Conservation (phyloP, 1,140 invertebrate species). For the Panagrolaimus sp. region DNA sequence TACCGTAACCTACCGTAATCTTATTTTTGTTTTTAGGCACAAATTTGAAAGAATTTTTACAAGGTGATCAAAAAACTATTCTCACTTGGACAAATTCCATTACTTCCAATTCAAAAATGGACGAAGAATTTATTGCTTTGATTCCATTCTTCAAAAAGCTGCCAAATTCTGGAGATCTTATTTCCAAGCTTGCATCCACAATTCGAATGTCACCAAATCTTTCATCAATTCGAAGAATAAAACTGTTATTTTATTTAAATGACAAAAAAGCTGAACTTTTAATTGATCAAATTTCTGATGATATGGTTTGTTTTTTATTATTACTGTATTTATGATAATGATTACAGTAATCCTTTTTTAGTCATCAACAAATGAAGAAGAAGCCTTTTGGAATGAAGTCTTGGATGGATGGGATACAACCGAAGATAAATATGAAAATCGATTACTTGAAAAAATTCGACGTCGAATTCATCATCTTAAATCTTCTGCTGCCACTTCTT, state of each 20-base stretch:
- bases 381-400: slow-evolving; percentile 7
- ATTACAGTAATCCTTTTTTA: not conserved
- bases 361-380: not conserved
- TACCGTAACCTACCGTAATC: not conserved
- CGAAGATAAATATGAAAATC: not conserved
- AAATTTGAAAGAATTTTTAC: not conserved
- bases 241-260: not conserved
- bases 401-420: slow-evolving; percentile 8
- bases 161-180: not conserved
- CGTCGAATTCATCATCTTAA: not conserved
- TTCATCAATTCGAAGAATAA: not conserved
- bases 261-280: not conserved
- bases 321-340: not conserved
- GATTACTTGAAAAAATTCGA: slow-evolving; percentile 7
- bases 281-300: slow-evolving; percentile 6
- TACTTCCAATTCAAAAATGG: not conserved
- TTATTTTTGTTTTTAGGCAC: not conserved
- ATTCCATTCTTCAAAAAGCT: not conserved
- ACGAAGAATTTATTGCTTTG: not conserved
- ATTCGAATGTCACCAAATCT: not conserved
- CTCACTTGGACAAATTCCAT: not conserved
- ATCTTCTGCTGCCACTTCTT: too few species aligned
- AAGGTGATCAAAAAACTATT: not conserved
- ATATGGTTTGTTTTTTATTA: not conserved
- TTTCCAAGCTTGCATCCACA: not conserved